These are phyloP conservation scores for Automeris io DNA, from an alignment of 2,888 invertebrate species.

Conservation along the genomic window DNA sequence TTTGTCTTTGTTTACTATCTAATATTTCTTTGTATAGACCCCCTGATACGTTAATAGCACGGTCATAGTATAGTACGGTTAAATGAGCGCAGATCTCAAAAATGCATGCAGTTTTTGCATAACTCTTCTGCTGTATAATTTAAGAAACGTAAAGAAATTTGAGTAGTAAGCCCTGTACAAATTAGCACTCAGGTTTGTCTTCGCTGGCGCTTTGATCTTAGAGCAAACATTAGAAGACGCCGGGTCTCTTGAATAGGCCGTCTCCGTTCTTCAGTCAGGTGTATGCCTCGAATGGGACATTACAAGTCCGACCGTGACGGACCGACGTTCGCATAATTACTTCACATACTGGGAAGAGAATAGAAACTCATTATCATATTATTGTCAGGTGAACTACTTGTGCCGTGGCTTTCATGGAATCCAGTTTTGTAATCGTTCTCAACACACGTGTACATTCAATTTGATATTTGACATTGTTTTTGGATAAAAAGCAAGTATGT, in stretches of 20 bases:
- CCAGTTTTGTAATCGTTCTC: neutral
- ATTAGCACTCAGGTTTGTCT: too few relatives aligned
- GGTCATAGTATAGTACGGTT: too few relatives aligned
- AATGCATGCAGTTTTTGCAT: too few relatives aligned
- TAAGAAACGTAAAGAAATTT: too few relatives aligned
- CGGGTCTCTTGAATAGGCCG: constrained; percentile 19
- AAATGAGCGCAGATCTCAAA: too few relatives aligned
- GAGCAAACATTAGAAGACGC: constrained; percentile 12
- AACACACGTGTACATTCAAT: neutral
- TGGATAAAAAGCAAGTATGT: too few relatives aligned
- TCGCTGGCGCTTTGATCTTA: constrained; percentile 13
- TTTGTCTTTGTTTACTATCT: too few relatives aligned
- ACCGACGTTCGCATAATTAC: constrained; percentile 45
- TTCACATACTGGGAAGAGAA: constrained; percentile 39
- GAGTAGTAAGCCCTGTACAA: too few relatives aligned
- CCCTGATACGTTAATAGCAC: too few relatives aligned
- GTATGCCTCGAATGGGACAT: constrained; percentile 28
- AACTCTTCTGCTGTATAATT: too few relatives aligned
- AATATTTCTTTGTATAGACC: too few relatives aligned
- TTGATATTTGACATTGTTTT: too few relatives aligned
- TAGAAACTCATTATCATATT: constrained; percentile 42
- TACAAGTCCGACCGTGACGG: constrained; percentile 19
- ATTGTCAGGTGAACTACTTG: neutral
- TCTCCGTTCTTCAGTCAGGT: constrained; percentile 28
- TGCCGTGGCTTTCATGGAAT: neutral